Evolutionary conservation across 2,797 vertebrate species (phyloP).

Genomic region (Masticophis lateralis): DNA sequence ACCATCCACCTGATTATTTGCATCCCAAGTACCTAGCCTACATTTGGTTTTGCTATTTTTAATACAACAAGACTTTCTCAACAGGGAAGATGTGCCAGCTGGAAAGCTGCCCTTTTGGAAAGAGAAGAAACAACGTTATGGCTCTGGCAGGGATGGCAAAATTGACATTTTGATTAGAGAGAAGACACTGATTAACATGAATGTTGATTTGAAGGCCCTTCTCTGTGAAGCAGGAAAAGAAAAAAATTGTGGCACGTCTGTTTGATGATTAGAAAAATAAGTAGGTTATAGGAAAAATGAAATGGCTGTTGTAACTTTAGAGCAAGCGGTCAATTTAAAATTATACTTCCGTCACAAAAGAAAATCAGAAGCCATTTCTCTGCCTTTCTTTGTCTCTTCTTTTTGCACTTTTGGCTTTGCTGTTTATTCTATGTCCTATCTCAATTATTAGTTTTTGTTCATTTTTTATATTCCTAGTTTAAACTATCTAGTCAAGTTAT

Average conservation of each 20-base stretch:
- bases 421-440: not conserved
- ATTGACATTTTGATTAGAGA: not conserved
- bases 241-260: not conserved
- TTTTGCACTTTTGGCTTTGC: not conserved
- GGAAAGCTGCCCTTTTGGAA: not conserved
- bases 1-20: not conserved
- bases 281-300: not conserved
- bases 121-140: not conserved
- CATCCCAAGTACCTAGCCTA: not conserved
- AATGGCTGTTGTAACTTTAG: not conserved
- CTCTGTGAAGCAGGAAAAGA: not conserved
- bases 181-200: not conserved
- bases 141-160: too few relatives aligned
- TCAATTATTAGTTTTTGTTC: not conserved
- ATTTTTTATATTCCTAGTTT: not conserved
- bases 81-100: not conserved
- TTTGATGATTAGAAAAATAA: not conserved
- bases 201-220: not conserved
- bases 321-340: not conserved
- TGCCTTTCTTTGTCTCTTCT: not conserved
- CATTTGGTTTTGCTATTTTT: not conserved
- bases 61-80: not conserved
- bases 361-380: not conserved
- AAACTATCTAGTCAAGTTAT: not conserved
- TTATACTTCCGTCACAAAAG: not conserved